Conservation (phyloP, 2,797 vertebrate species). For the Synanceia verrucosa region DNA sequence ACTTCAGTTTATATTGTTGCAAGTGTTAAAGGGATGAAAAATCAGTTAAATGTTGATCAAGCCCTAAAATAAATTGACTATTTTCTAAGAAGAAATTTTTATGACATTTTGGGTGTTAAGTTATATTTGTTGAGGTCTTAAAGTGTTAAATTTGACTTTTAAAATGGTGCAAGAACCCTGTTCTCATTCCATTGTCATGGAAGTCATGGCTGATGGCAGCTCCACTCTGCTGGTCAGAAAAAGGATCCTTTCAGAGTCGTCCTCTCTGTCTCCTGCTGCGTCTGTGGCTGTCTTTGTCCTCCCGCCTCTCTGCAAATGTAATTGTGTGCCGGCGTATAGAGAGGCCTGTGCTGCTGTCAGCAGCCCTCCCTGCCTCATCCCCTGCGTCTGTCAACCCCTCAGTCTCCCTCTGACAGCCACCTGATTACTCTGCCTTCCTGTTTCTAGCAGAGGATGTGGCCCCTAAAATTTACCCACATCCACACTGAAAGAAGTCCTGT, state of each 20-base stretch:
- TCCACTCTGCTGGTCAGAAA: slow-evolving; percentile 40
- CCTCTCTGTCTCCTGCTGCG: background rate
- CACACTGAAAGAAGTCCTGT: background rate
- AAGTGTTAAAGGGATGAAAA: too few relatives aligned
- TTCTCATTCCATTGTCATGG: too few relatives aligned
- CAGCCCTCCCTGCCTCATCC: slow-evolving; percentile 31
- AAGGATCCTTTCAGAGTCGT: slow-evolving; percentile 19
- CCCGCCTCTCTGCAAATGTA: slow-evolving; percentile 53
- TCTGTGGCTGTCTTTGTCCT: slow-evolving; percentile 44
- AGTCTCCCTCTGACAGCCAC: slow-evolving; percentile 43
- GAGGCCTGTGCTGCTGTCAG: slow-evolving; percentile 54
- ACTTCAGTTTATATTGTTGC: too few relatives aligned
- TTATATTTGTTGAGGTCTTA: too few relatives aligned
- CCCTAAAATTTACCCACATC: background rate
- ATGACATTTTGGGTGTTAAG: too few relatives aligned
- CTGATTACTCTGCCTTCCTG: slow-evolving; percentile 48
- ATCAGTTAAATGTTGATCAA: too few relatives aligned
- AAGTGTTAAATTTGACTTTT: too few relatives aligned
- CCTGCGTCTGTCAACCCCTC: slow-evolving; percentile 47
- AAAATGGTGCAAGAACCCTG: too few relatives aligned
- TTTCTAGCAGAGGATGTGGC: slow-evolving; percentile 11
- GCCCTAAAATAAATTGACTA: too few relatives aligned
- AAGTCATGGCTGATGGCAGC: slow-evolving; percentile 9
- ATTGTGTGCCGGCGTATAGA: slow-evolving; percentile 25
- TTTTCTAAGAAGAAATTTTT: too few relatives aligned